Evolutionary conservation across 2,888 invertebrate species (phyloP), one percentile per base, ranked within the genome.

Genomic region (Carcina quercana): DNA sequence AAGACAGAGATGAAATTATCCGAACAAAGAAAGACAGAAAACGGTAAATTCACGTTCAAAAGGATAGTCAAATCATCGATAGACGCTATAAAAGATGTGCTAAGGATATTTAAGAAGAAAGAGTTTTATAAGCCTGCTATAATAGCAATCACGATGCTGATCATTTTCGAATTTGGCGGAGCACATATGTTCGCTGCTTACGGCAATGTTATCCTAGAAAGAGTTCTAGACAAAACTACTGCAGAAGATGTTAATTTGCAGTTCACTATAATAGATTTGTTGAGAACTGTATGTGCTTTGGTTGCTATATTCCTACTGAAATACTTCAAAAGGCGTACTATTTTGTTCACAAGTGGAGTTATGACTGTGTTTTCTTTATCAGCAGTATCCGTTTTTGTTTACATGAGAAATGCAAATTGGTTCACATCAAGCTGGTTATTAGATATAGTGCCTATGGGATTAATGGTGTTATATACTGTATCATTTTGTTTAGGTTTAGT

Each of bases 261-360:
- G 37, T 90, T 90, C 30, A 82, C 91, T 11, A 68, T 89, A 2
- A 85, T 91, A 42, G 92, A 91, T 41, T 44, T 86, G n/a, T 72
- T 90, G 1, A 76, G 91, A 28, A 79, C 90, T 1, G 34, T 88
- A 1, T 87, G 88, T 49, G 89, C 90, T 0, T 76, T 88, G 13
- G 40, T 88, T 8, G 87, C 82, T 29, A 80, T 82, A 64, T 80
- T 82, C 37, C 38, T 83, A 40, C 40, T 83, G 1, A 83, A 82
- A 50, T 68, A 64, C 31, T 74, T 63, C 30, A 75, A 65, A 29
- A 47, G 82, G 29, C 58, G 82, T 29, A 73, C 73, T 0, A 82
- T 83, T 35, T 43, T 83, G 12, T 82, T 83, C 30, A 61, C 65
- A 0, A 82, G 82, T 50, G 82, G 82, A 15, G 46, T 61, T 2